Percentiles rank a stretch among this genome's conserved stretches.
Conservation (phyloP, 92 coral and sea anemone species). For the Parazoanthus swiftii region DNA sequence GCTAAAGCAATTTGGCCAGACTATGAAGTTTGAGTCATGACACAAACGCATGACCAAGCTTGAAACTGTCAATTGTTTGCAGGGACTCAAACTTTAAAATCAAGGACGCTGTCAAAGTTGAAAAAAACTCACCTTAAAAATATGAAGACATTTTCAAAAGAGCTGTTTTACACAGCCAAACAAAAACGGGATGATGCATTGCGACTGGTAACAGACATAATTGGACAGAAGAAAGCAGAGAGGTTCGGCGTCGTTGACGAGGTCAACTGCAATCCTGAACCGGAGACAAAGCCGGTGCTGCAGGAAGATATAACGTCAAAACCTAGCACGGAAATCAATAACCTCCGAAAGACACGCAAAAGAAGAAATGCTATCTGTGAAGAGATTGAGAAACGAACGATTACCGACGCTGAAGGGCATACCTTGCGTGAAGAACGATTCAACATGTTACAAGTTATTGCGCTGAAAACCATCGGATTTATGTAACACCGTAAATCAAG, state of each 20-base stretch:
- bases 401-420: background rate
- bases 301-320: background rate
- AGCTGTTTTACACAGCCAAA: background rate
- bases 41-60: background rate
- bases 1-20: background rate
- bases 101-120: background rate
- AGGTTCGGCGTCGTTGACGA: background rate
- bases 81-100: background rate
- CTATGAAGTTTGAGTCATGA: background rate
- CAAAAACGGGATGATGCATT: background rate
- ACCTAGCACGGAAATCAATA: background rate
- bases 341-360: background rate
- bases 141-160: slow-evolving; percentile 7
- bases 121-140: background rate
- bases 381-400: slow-evolving; percentile 2
- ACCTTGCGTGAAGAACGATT: slow-evolving; percentile 13
- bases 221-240: background rate
- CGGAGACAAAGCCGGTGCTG: background rate
- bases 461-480: slow-evolving; percentile 21
- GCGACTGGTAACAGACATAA: background rate
- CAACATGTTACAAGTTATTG: slow-evolving; percentile 18
- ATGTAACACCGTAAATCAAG: background rate
- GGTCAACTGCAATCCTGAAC: background rate
- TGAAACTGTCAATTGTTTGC: background rate
- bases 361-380: slow-evolving; percentile 27